Evolutionary conservation across 1,140 invertebrate species (phyloP), one percentile per base, ranked within the genome.

Genomic region (Rhopalosiphum maidis): DNA sequence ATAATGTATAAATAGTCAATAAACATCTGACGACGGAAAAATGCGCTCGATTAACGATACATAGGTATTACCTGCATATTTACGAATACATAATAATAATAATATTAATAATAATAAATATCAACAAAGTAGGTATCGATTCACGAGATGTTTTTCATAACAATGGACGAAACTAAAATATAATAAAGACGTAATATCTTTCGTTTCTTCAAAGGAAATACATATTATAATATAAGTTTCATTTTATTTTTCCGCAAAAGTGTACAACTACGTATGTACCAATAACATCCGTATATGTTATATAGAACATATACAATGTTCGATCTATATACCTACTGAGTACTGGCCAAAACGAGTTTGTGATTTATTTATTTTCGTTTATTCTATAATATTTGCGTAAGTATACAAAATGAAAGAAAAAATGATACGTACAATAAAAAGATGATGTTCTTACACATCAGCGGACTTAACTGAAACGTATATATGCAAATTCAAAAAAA

Each of bases 331-430:
- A 77, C 60, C 1, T 77, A 83, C 48, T 51, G 48, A 51, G 15
- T 51, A 51, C 77, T 83, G 35, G 35, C 77, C 77, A 37, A 83
- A 83, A 37, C 35, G 8, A 83, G 35, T 83, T 83, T n/a, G 21
- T 83, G 77, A 83, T 83, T 83, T 37, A 83, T 83, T 83, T 83
- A 83, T 83, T 83, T 37, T 37, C 60, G 30, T 83, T 37, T 83
- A 82, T 82, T 82, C 6, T 82, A n/a, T 77, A 77, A n/a, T 77
- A n/a, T n/a, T 18, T n/a, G 60, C 30, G 30, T 68, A 68, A n/a
- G 60, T 68, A 77, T n/a, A 77, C 18, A 77, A n/a, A 77, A 77
- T n/a, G 60, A 77, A 77, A 77, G 15, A 68, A 60, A 68, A 77
- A 18, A 77, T n/a, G 60, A 77, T 35, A 77, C 15, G 30, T 83